Evolutionary conservation across 2,113 vertebrate species (phyloP).

Genomic region (Amblyopsis rosae): DNA sequence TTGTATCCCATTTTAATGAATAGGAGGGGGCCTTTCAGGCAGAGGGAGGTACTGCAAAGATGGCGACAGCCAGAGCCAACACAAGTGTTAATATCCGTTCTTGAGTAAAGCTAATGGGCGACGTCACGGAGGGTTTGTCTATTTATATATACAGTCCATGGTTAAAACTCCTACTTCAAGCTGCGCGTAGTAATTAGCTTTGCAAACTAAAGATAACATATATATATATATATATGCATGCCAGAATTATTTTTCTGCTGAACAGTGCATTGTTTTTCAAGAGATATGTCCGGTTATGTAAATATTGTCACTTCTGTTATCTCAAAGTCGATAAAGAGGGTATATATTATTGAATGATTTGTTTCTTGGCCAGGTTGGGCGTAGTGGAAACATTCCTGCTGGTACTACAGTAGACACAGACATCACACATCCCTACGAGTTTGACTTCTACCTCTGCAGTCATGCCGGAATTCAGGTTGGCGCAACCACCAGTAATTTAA

Average conservation of each 20-base stretch:
- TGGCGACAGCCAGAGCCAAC: too few relatives aligned
- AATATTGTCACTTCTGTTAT: background rate
- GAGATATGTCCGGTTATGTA: background rate
- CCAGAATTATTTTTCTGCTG: background rate
- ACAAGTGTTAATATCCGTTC: too few relatives aligned
- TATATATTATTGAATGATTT: background rate
- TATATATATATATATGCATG: background rate
- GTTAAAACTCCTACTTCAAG: too few relatives aligned
- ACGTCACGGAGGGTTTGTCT: too few relatives aligned
- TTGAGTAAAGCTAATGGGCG: too few relatives aligned
- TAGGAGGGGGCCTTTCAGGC: too few relatives aligned
- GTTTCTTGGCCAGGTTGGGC: constrained; percentile 83
- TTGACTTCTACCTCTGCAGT: constrained; percentile 99
- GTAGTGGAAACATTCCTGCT: constrained; percentile 98
- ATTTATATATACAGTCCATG: too few relatives aligned
- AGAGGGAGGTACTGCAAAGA: too few relatives aligned
- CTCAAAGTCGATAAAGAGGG: background rate
- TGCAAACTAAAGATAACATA: too few relatives aligned
- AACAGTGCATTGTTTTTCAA: background rate
- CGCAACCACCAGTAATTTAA: too few relatives aligned
- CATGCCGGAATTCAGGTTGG: constrained; percentile 98
- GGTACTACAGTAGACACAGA: constrained; percentile 98
- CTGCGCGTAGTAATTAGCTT: too few relatives aligned
- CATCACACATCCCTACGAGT: constrained; percentile 98
- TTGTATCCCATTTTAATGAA: too few relatives aligned